phyloP scores from a whole-genome alignment of 2,113 vertebrate species.

The Monarcha castaneiventris region DNA sequence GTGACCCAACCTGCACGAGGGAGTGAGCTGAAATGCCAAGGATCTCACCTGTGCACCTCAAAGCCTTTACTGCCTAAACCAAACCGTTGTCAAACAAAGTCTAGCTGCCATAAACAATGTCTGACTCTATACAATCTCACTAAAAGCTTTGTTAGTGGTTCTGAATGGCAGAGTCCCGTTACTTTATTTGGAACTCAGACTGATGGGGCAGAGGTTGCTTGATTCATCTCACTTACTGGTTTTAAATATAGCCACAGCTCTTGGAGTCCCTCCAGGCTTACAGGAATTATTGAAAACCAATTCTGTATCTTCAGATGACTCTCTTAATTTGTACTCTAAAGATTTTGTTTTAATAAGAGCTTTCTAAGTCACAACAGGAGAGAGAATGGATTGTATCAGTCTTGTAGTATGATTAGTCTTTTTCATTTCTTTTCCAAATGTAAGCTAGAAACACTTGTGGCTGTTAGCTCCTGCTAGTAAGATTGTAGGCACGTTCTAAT shows the following conservation, averaged over 20 bases:
- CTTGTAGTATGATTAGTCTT: background rate
- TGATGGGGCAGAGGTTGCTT: background rate
- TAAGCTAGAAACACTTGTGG: background rate
- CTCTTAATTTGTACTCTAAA: conserved; percentile 29
- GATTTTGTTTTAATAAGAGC: conserved; percentile 12
- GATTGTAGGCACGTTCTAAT: background rate
- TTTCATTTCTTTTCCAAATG: background rate
- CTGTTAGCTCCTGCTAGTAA: background rate
- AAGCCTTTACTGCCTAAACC: background rate
- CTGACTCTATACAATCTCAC: background rate
- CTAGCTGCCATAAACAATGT: background rate
- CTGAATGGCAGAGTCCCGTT: background rate
- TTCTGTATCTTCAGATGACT: background rate
- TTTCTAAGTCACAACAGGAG: background rate
- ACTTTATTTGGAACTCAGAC: background rate
- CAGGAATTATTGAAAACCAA: conserved; percentile 29
- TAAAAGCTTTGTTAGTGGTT: background rate
- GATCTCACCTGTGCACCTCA: background rate
- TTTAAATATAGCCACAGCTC: conserved; percentile 7
- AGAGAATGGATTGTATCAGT: background rate
- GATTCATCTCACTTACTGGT: background rate
- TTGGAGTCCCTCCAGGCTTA: conserved; percentile 3
- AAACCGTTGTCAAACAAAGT: background rate
- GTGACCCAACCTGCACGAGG: background rate
- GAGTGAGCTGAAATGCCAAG: background rate